Conservation (phyloP, 1,140 invertebrate genomes). For the Melanaphis sacchari region DNA sequence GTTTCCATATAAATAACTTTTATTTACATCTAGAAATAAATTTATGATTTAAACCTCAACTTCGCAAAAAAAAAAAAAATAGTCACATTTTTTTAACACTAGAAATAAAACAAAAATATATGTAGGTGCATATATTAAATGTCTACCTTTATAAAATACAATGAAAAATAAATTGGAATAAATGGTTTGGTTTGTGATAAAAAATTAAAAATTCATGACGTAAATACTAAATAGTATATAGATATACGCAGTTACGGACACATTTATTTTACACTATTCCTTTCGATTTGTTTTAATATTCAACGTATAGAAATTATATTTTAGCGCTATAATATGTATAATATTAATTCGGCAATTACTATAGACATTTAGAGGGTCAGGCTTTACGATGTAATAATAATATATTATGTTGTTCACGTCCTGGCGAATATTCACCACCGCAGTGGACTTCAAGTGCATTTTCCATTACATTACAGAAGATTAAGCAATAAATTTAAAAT, state of each 20-base stretch:
- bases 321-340: neutral
- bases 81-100: neutral
- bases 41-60: neutral
- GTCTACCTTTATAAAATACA: neutral
- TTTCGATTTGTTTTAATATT: neutral
- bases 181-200: neutral
- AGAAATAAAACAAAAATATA: neutral
- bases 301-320: neutral
- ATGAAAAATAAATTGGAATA: neutral
- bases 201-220: neutral
- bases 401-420: neutral
- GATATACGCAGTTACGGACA: neutral
- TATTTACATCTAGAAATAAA: neutral
- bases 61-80: neutral
- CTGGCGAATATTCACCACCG: neutral
- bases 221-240: neutral
- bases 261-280: neutral
- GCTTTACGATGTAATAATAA: neutral
- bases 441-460: neutral
- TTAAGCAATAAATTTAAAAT: slow-evolving; percentile 3
- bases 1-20: neutral
- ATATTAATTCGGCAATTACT: neutral
- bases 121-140: neutral
- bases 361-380: neutral
- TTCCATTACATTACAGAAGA: neutral